These are phyloP conservation scores for Gonioctena quinquepunctata DNA, from an alignment of 1,140 invertebrate genomes.

Conservation along the genomic window DNA sequence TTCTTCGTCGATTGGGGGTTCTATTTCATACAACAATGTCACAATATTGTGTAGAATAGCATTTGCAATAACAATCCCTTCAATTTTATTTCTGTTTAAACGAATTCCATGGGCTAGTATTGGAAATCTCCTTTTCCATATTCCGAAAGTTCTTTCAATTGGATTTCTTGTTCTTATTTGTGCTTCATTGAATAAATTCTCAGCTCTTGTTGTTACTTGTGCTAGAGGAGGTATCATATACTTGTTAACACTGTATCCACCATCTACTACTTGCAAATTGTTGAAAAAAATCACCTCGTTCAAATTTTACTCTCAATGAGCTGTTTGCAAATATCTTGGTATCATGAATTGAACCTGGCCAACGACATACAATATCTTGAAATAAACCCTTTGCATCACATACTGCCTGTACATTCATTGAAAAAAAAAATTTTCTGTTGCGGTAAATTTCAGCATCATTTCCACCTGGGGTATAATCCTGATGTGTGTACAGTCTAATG, in stretches of 20 bases:
- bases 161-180: slow-evolving; percentile 54
- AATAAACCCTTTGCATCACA: slow-evolving; percentile 39
- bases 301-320: background rate
- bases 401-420: slow-evolving; percentile 51
- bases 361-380: slow-evolving; percentile 50
- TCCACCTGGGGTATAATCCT: slow-evolving; percentile 26
- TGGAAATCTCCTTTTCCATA: slow-evolving; percentile 54
- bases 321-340: slow-evolving; percentile 46
- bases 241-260: slow-evolving; percentile 40
- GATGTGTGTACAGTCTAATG: slow-evolving; percentile 49
- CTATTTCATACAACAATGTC: background rate
- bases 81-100: slow-evolving; percentile 40
- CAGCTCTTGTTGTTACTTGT: slow-evolving; percentile 28
- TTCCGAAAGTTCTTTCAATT: slow-evolving; percentile 54
- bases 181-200: slow-evolving; percentile 52
- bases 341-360: slow-evolving; percentile 52
- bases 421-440: slow-evolving; percentile 53
- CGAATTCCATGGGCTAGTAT: slow-evolving; percentile 43
- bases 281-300: background rate
- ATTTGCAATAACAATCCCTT: slow-evolving; percentile 49
- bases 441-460: slow-evolving; percentile 46
- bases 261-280: slow-evolving; percentile 37
- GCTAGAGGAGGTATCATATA: slow-evolving; percentile 43
- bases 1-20: background rate
- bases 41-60: slow-evolving; percentile 56